A percentile compares a stretch with the other conserved stretches of the same genome.
These are phyloP conservation scores for Helostoma temminkii DNA, from an alignment of 2,797 vertebrate species.

Conservation along the genomic window DNA sequence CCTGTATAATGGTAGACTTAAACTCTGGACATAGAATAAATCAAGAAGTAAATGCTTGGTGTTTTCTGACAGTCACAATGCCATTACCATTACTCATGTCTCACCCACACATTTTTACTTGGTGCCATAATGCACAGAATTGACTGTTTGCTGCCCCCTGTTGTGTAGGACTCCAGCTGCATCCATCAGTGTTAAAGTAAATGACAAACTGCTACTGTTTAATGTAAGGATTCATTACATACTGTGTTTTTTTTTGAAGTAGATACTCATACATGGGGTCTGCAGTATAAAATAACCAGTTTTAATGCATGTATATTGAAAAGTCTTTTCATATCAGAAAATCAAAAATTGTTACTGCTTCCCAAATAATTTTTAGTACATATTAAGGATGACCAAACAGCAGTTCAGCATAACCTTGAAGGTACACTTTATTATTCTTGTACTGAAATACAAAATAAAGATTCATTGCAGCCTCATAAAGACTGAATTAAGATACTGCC, in stretches of 20 bases:
- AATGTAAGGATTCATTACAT: not conserved
- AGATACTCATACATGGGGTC: not conserved
- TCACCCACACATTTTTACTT: slow-evolving; percentile 14
- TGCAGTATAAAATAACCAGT: not conserved
- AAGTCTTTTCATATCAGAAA: not conserved
- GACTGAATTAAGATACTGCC: too few species aligned
- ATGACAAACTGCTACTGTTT: not conserved
- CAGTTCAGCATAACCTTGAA: not conserved
- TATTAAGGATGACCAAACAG: not conserved
- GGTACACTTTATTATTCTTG: not conserved
- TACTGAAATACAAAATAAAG: too few species aligned
- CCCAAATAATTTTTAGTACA: not conserved
- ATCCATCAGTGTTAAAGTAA: not conserved
- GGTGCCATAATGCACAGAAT: not conserved
- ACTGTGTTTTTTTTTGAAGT: not conserved
- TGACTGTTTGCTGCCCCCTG: slow-evolving; percentile 55
- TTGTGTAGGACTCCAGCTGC: slow-evolving; percentile 33
- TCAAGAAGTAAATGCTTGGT: slow-evolving; percentile 66
- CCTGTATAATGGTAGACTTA: slow-evolving; percentile 80
- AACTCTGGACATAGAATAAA: slow-evolving; percentile 85
- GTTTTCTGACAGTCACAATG: not conserved
- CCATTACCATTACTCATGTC: not conserved
- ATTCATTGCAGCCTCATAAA: too few species aligned
- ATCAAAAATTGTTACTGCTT: not conserved
- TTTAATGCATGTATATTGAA: too few species aligned